Conservation (phyloP, 2,113 vertebrate genomes). For the Peromyscus polionotus region DNA sequence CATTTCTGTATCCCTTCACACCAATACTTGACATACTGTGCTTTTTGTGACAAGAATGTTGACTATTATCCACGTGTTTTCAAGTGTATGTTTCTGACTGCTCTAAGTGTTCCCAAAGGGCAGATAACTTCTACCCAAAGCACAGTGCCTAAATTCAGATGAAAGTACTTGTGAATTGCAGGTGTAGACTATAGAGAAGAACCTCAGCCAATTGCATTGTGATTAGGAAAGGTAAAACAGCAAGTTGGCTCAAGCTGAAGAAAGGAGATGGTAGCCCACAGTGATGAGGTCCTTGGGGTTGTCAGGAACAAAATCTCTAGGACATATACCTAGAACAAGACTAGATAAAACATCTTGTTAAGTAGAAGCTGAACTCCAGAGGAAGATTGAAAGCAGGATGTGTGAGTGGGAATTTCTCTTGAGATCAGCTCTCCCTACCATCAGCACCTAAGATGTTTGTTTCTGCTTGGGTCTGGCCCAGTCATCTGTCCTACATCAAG, state of each 20-base stretch:
- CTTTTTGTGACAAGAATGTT: background rate
- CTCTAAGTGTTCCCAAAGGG: background rate
- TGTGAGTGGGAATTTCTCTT: slow-evolving; percentile 67
- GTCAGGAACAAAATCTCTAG: slow-evolving; percentile 33
- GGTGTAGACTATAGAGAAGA: slow-evolving; percentile 35
- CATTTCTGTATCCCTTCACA: background rate
- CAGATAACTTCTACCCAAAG: background rate
- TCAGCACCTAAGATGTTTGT: slow-evolving; percentile 30
- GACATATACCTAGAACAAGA: background rate
- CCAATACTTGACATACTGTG: slow-evolving; percentile 11
- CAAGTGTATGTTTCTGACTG: background rate
- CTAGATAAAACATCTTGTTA: slow-evolving; percentile 7
- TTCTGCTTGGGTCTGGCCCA: slow-evolving; percentile 77
- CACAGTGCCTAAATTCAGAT: slow-evolving; percentile 4
- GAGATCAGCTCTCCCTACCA: slow-evolving; percentile 39
- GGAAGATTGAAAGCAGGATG: slow-evolving; percentile 5
- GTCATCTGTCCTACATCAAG: slow-evolving; percentile 95
- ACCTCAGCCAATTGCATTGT: background rate
- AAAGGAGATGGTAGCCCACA: slow-evolving; percentile 27
- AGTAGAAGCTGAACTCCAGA: slow-evolving; percentile 5
- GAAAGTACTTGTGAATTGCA: background rate
- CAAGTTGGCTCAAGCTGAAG: slow-evolving; percentile 51
- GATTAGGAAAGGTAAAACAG: slow-evolving; percentile 43
- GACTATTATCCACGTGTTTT: slow-evolving; percentile 4
- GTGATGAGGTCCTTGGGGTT: background rate